These are phyloP conservation scores for Microplitis mediator DNA, from an alignment of 1,140 invertebrate species.

Conservation along the genomic window DNA sequence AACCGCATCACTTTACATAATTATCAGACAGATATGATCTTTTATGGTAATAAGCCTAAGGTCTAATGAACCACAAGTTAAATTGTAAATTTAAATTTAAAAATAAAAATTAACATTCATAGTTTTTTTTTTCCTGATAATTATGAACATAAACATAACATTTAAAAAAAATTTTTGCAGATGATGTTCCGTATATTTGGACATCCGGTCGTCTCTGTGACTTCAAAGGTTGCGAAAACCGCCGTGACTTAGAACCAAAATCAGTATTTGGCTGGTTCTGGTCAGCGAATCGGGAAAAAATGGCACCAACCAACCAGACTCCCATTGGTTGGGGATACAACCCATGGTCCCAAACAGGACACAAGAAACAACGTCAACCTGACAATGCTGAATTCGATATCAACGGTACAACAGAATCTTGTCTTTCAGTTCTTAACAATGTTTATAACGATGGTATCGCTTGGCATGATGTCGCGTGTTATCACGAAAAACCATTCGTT, in stretches of 20 bases:
- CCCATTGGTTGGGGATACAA: slow-evolving; percentile 77
- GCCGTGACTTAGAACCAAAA: slow-evolving; percentile 85
- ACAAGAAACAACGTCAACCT: slow-evolving; percentile 85
- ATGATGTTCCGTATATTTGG: slow-evolving; percentile 92
- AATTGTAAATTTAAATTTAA: too few relatives aligned
- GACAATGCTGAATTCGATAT: slow-evolving; percentile 93
- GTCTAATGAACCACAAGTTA: neutral
- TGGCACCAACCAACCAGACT: slow-evolving; percentile 78
- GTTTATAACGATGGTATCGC: slow-evolving; percentile 90
- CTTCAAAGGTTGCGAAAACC: slow-evolving; percentile 89
- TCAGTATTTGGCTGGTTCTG: slow-evolving; percentile 89
- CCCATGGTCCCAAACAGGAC: slow-evolving; percentile 86
- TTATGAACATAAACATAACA: too few relatives aligned
- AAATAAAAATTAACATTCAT: too few relatives aligned
- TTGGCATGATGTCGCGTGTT: slow-evolving; percentile 92
- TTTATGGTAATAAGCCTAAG: neutral
- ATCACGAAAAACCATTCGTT: slow-evolving; percentile 88
- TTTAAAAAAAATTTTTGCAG: slow-evolving; percentile 57
- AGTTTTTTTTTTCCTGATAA: too few relatives aligned
- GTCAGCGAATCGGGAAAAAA: slow-evolving; percentile 88
- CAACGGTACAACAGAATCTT: slow-evolving; percentile 86
- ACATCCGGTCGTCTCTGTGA: slow-evolving; percentile 88
- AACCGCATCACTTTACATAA: slow-evolving; percentile 41
- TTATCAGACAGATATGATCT: neutral
- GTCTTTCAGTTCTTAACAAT: slow-evolving; percentile 84